Conservation (phyloP, 2,113 vertebrate species). For the Thalassoma bifasciatum region DNA sequence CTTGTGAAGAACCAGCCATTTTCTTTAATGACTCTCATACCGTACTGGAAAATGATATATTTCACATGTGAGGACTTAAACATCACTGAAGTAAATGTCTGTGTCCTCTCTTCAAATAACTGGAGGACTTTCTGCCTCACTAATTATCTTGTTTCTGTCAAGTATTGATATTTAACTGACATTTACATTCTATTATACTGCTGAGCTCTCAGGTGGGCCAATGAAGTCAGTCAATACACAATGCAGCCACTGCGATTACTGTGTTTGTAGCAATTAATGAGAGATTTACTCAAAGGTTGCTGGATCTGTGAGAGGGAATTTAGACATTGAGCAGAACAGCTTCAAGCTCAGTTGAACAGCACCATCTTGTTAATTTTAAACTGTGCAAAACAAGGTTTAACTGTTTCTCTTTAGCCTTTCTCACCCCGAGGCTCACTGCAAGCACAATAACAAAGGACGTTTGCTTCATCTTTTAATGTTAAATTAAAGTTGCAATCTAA, state of each 20-base stretch:
- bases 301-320: conserved; percentile 21
- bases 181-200: conserved; percentile 29
- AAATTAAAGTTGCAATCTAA: conserved; percentile 12
- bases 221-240: conserved; percentile 20
- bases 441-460: conserved; percentile 21
- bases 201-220: conserved; percentile 7
- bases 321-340: conserved; percentile 43
- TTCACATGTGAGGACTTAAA: background rate
- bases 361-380: conserved; percentile 48
- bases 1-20: too few species aligned
- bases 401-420: background rate
- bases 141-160: background rate
- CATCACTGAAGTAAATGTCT: background rate
- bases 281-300: conserved; percentile 29
- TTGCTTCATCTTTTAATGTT: conserved; percentile 14
- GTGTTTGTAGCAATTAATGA: conserved; percentile 27
- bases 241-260: conserved; percentile 8
- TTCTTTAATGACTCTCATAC: too few species aligned
- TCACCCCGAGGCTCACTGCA: background rate
- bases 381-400: conserved; percentile 27
- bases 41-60: background rate
- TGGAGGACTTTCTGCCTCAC: background rate
- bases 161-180: conserved; percentile 2
- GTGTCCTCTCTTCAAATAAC: background rate
- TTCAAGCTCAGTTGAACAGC: conserved; percentile 59